phyloP scores from a whole-genome alignment of 2,113 vertebrate species.

The Rhea americana region DNA sequence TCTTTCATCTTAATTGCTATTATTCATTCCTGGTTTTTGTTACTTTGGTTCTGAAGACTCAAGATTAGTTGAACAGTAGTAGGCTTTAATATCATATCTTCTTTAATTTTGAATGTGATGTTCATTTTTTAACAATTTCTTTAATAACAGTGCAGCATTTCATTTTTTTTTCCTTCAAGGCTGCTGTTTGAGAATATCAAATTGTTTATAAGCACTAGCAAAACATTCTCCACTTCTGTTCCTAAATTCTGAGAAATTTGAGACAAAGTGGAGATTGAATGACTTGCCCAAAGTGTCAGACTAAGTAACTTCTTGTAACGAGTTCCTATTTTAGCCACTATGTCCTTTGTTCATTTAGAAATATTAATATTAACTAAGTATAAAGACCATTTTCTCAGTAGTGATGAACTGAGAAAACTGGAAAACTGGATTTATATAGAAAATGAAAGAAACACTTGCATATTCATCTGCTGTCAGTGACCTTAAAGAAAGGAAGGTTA shows the following conservation, averaged over 20 bases:
- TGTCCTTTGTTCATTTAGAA: background rate
- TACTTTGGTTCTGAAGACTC: background rate
- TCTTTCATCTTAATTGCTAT: background rate
- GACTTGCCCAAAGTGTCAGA: background rate
- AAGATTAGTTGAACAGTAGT: background rate
- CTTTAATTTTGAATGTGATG: background rate
- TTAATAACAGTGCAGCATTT: background rate
- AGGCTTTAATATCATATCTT: background rate
- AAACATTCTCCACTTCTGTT: background rate
- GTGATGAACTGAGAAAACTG: background rate
- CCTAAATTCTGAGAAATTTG: background rate
- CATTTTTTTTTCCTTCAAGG: background rate
- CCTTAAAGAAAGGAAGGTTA: background rate
- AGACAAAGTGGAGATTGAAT: background rate
- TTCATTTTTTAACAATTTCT: background rate
- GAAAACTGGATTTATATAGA: background rate
- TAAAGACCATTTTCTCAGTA: background rate
- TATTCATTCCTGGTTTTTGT: background rate
- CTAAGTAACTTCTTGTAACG: background rate
- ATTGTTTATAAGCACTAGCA: background rate
- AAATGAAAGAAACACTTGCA: fast-evolving
- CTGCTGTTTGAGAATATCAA: background rate
- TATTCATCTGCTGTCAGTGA: background rate
- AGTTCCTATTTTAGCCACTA: fast-evolving
- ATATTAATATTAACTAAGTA: background rate